Base-by-base conservation (phyloP, 2,113 vertebrate species). In the Tursiops truncatus region DNA sequence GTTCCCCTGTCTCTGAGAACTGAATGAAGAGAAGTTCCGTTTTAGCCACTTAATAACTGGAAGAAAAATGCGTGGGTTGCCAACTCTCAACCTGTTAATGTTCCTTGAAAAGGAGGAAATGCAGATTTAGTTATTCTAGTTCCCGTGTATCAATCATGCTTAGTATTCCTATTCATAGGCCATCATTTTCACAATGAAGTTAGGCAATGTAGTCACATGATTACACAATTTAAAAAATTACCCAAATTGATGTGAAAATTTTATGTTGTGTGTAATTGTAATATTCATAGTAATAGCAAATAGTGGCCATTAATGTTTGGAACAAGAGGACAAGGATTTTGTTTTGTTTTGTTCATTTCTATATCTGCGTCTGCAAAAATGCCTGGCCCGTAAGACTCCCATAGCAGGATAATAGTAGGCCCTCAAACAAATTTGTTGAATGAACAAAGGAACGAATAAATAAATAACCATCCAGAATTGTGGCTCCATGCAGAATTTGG, bases 41-140 rank as follows among this genome's bases (percentile, higher is more conserved):
- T 70, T 92, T 62, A 85, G 41, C 23, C 44, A 26, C 74, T 93
- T 68, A 95, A 71, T 81, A 74, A 25, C 65, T 94, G 47, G 8
- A 5, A 10, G 36, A 26, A 82, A 92, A 91, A 85, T 21, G 15
- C 25, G 18, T 3, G 31, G 41, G 18, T 58, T 41, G 20, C 38
- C 62, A 56, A 41, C 44, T 41, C 17, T 38, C n/a, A 83, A 7
- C 63, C 36, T 95, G 79, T 89, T 86, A 63, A 91, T 65, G 68
- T 70, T 89, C 89, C 65, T 91, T 33, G 56, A 80, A 58, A 77
- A 83, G 36, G 83, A 74, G 62, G 17, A 79, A 93, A 83, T 36
- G 28, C 12, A 70, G 15, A 41, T 87, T 95, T 87, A 91, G 74
- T 92, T 65, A 94, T 92, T 93, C 96, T 83, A 96, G 83, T 95